Evolutionary conservation across 2,888 invertebrate species (phyloP).

Genomic region (Amphipyra berbera): DNA sequence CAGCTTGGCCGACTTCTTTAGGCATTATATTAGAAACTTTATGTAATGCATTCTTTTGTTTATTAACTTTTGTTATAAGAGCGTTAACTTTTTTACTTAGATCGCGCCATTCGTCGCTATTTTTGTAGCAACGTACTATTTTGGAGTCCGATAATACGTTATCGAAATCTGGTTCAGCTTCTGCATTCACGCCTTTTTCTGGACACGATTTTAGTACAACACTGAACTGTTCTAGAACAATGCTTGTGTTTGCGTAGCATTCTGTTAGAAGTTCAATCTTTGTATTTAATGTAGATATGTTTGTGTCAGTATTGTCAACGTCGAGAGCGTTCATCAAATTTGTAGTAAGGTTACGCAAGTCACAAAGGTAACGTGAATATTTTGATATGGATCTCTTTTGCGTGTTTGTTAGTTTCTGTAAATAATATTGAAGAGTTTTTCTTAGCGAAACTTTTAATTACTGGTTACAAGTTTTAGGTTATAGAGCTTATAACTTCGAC

Average conservation of each 20-base stretch:
- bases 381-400: slow-evolving; percentile 91
- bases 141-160: slow-evolving; percentile 76
- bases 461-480: too few relatives aligned
- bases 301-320: slow-evolving; percentile 67
- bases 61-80: slow-evolving; percentile 73
- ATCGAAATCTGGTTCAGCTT: slow-evolving; percentile 79
- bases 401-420: slow-evolving; percentile 90
- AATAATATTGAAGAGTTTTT: slow-evolving; percentile 57
- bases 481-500: too few relatives aligned
- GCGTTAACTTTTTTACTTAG: slow-evolving; percentile 74
- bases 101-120: slow-evolving; percentile 80
- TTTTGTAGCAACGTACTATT: slow-evolving; percentile 78
- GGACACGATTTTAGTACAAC: slow-evolving; percentile 90
- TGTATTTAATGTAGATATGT: slow-evolving; percentile 74
- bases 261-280: slow-evolving; percentile 82
- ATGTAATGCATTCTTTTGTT: slow-evolving; percentile 77
- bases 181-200: slow-evolving; percentile 66
- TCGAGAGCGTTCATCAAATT: slow-evolving; percentile 77
- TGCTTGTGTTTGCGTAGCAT: slow-evolving; percentile 85
- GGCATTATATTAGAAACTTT: slow-evolving; percentile 75
- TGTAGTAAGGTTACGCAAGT: slow-evolving; percentile 87
- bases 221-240: slow-evolving; percentile 92
- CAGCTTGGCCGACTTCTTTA: slow-evolving; percentile 68
- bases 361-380: slow-evolving; percentile 89
- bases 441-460: not conserved